phyloP scores from a whole-genome alignment of 92 coral and sea anemone genomes.

The Porites evermanni region DNA sequence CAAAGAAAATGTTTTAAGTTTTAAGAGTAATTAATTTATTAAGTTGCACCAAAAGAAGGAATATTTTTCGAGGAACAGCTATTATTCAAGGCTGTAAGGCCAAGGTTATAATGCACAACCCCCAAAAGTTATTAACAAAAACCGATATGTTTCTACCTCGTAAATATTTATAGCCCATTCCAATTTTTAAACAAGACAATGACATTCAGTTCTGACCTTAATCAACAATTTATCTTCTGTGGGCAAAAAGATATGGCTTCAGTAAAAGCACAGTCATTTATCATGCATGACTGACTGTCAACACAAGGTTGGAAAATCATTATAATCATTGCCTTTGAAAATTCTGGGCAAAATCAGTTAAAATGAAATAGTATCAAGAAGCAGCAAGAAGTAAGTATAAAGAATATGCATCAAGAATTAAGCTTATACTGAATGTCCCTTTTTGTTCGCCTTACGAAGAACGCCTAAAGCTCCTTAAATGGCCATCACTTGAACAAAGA shows the following conservation, averaged over 20 bases:
- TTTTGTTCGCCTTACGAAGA: too few species aligned
- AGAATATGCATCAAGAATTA: too few species aligned
- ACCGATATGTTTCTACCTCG: background rate
- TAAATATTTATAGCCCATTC: background rate
- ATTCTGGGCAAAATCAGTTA: too few species aligned
- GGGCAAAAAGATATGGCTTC: background rate
- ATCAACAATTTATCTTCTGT: background rate
- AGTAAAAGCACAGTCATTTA: background rate
- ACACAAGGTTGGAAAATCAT: slow-evolving; percentile 6
- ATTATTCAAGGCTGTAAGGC: background rate
- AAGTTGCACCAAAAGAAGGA: background rate
- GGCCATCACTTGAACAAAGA: too few species aligned
- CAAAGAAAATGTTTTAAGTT: too few species aligned
- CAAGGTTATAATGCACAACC: background rate
- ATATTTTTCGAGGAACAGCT: background rate
- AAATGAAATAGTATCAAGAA: too few species aligned
- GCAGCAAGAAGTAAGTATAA: too few species aligned
- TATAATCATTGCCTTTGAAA: background rate
- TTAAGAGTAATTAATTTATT: background rate
- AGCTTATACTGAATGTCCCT: too few species aligned
- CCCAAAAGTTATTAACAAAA: background rate
- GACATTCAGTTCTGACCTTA: background rate
- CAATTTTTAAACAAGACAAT: background rate
- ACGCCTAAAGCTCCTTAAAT: too few species aligned
- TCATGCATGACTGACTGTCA: slow-evolving; percentile 10